phyloP scores from a whole-genome alignment of 2,888 invertebrate genomes.

The Drosophila prostipennis region DNA sequence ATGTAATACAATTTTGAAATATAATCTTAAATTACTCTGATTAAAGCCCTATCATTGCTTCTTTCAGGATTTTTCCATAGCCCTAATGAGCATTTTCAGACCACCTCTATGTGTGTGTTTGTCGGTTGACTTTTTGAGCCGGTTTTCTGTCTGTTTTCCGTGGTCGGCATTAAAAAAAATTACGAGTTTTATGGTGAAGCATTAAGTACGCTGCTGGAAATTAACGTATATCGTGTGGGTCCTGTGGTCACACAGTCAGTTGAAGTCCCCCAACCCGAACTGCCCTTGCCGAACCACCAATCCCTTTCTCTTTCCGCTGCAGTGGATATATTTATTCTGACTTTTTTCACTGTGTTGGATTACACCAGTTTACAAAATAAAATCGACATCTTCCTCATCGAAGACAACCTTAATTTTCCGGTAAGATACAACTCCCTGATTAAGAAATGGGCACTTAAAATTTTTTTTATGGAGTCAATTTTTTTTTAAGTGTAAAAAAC shows the following conservation, averaged over 20 bases:
- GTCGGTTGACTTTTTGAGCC: conserved; percentile 49
- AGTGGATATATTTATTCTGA: background rate
- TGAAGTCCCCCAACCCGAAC: conserved; percentile 1
- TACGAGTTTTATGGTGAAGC: conserved; percentile 46
- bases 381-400: no score
- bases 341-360: conserved; percentile 3
- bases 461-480: no score
- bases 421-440: no score
- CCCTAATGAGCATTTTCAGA: conserved; percentile 17
- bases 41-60: no score
- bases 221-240: conserved; percentile 26
- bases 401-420: no score
- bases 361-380: no score
- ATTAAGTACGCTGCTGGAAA: conserved; percentile 41
- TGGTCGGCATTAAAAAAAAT: conserved; percentile 61
- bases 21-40: no score
- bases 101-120: background rate
- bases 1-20: no score
- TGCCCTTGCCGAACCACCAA: background rate
- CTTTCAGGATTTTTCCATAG: background rate
- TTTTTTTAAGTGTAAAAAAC: no score
- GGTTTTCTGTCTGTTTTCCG: conserved; percentile 45
- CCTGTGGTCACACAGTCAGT: conserved; percentile 33
- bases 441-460: no score
- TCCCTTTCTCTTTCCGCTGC: background rate